Evolutionary conservation across 2,113 vertebrate genomes (phyloP).

Genomic region (Seriola aureovittata): DNA sequence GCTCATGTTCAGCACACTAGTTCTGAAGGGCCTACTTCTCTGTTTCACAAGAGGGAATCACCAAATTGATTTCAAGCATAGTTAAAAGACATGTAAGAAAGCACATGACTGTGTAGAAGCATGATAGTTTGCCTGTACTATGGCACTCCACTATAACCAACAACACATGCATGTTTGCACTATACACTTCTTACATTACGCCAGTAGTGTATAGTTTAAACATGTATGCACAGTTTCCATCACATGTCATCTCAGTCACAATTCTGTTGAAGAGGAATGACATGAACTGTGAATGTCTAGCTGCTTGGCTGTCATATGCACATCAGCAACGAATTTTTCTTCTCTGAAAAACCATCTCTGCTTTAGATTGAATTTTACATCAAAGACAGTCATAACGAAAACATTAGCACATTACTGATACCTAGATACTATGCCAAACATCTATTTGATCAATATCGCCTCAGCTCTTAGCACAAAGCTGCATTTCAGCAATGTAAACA

Average conservation of each 20-base stretch:
- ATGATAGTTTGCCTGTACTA: neutral
- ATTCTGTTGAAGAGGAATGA: neutral
- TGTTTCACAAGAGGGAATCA: neutral
- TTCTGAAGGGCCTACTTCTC: neutral
- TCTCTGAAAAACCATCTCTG: neutral
- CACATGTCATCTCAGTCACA: neutral
- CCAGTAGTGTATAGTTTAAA: constrained; percentile 9
- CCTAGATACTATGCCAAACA: no score
- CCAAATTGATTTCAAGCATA: neutral
- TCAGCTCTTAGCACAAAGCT: neutral
- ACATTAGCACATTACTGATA: neutral
- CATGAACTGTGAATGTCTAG: neutral
- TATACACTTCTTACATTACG: constrained; percentile 19
- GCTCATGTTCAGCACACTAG: neutral
- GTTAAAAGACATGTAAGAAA: neutral
- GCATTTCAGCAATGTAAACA: constrained; percentile 52
- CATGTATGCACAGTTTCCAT: constrained; percentile 7
- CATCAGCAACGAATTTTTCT: neutral
- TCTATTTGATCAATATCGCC: neutral
- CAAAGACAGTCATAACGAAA: neutral
- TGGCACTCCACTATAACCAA: neutral
- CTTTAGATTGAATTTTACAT: neutral
- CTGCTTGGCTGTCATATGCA: neutral
- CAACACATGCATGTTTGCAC: constrained; percentile 13
- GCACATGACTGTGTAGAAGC: constrained; percentile 8